Percentiles rank a stretch among this genome's conserved stretches.
Conservation (phyloP, 1,140 invertebrate genomes). For the Oreohelix idahoensis region DNA sequence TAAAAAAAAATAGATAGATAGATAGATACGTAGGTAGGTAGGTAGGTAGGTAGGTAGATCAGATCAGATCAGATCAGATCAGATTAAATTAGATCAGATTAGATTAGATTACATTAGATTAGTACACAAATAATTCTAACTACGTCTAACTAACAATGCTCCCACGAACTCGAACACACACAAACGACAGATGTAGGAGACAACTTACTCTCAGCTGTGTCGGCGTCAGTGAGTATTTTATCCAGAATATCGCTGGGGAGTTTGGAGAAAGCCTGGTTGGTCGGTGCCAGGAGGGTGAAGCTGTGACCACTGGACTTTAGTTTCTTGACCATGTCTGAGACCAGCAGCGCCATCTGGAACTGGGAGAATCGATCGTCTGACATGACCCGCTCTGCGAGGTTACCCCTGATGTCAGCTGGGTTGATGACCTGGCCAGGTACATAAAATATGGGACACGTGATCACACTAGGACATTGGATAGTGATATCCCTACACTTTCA, state of each 20-base stretch:
- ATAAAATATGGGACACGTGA: too few relatives aligned
- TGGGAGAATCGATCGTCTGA: slow-evolving; percentile 76
- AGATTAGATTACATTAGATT: too few relatives aligned
- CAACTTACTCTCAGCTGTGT: slow-evolving; percentile 51
- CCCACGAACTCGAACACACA: too few relatives aligned
- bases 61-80: too few relatives aligned
- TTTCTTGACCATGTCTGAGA: slow-evolving; percentile 47
- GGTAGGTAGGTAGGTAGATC: too few relatives aligned
- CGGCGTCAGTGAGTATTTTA: slow-evolving; percentile 52
- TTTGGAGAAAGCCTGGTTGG: slow-evolving; percentile 52
- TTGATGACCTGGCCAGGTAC: slow-evolving; percentile 50
- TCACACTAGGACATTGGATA: too few relatives aligned
- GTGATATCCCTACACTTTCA: too few relatives aligned
- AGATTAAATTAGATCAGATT: too few relatives aligned
- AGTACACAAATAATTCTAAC: too few relatives aligned
- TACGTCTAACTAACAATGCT: too few relatives aligned
- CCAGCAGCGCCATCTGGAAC: slow-evolving; percentile 76
- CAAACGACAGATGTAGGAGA: neutral
- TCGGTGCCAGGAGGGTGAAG: slow-evolving; percentile 57
- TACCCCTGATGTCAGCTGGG: slow-evolving; percentile 50
- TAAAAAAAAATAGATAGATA: too few relatives aligned
- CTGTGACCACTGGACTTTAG: slow-evolving; percentile 30
- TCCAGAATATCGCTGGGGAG: slow-evolving; percentile 53
- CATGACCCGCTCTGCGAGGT: slow-evolving; percentile 50
- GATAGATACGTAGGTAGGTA: too few relatives aligned